Percentiles rank a stretch among this genome's conserved stretches.
phyloP scores from a whole-genome alignment of 64 coral and sea anemone species.

The Montipora foliosa region DNA sequence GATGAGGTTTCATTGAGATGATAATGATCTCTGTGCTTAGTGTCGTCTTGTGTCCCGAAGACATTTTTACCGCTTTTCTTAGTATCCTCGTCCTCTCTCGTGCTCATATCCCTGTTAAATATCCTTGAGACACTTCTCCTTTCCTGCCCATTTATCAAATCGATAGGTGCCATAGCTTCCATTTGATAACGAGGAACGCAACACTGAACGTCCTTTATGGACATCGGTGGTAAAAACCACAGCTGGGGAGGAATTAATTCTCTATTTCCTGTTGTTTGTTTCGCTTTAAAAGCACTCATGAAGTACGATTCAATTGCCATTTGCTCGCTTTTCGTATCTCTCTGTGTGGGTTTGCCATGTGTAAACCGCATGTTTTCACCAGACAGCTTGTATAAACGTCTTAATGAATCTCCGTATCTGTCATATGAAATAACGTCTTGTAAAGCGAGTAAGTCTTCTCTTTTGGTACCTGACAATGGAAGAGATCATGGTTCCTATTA shows the following conservation, averaged over 20 bases:
- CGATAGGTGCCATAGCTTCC: not conserved
- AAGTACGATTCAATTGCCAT: not conserved
- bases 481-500: not conserved
- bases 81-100: not conserved
- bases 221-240: conserved; percentile 27
- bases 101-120: not conserved
- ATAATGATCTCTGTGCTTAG: not conserved
- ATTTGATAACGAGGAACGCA: not conserved
- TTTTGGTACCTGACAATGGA: not conserved
- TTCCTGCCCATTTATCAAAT: not conserved
- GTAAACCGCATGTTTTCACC: not conserved
- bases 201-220: not conserved
- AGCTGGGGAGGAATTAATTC: not conserved
- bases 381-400: conserved; percentile 14
- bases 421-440: not conserved
- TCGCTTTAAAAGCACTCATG: not conserved
- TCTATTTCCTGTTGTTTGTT: not conserved
- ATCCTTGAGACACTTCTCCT: not conserved
- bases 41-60: not conserved
- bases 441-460: not conserved
- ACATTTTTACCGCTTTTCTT: not conserved
- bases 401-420: not conserved
- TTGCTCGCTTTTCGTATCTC: not conserved
- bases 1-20: not conserved
- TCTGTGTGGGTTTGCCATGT: not conserved